phyloP scores from a whole-genome alignment of 2,113 vertebrate genomes.

The Macrotus californicus region DNA sequence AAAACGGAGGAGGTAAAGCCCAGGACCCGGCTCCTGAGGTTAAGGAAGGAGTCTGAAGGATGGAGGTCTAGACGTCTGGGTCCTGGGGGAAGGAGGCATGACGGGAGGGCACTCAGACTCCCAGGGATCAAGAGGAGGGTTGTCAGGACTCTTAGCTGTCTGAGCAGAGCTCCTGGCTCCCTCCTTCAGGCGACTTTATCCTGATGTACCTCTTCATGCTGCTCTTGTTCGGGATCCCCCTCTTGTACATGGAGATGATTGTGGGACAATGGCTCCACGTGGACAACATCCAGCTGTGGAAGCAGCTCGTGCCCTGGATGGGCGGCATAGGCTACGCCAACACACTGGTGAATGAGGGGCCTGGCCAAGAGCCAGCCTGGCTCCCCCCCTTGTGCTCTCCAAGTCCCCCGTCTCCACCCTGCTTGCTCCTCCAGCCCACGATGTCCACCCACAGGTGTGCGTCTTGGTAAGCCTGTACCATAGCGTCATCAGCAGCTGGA shows the following conservation, averaged over 20 bases:
- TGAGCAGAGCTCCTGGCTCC: background rate
- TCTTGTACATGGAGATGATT: constrained; percentile 88
- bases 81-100: background rate
- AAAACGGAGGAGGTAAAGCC: constrained; percentile 34
- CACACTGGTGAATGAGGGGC: constrained; percentile 80
- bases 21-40: background rate
- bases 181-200: constrained; percentile 25
- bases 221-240: constrained; percentile 80
- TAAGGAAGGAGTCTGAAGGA: background rate
- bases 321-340: constrained; percentile 85
- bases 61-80: background rate
- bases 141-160: background rate
- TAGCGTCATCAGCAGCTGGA: constrained; percentile 82
- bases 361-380: background rate
- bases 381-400: accelerated
- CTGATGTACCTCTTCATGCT: constrained; percentile 13
- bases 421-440: background rate
- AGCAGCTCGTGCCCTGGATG: constrained; percentile 82
- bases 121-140: background rate
- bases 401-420: background rate
- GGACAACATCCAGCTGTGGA: constrained; percentile 87
- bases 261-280: constrained; percentile 83
- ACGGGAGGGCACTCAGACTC: background rate
- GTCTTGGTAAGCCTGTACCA: constrained; percentile 85
- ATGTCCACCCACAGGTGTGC: constrained; percentile 78